A percentile compares a stretch with the other conserved stretches of the same genome.
These are phyloP conservation scores for Arge pagana DNA, from an alignment of 2,888 invertebrate genomes.

Conservation along the genomic window DNA sequence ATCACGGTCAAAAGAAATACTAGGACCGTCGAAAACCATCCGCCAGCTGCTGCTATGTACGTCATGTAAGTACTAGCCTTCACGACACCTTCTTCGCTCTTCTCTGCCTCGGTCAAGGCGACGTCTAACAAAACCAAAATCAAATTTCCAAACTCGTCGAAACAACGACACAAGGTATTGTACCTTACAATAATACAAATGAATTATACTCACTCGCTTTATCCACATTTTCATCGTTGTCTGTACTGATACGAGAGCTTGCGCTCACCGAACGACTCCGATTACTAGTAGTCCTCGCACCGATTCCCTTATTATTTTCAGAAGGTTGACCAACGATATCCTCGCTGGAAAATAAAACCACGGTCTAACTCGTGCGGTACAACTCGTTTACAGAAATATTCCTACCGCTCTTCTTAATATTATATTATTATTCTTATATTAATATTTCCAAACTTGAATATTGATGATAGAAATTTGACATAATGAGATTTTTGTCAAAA, in stretches of 20 bases:
- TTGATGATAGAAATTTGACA: too few species aligned
- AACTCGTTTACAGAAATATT: too few species aligned
- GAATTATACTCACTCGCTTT: background rate
- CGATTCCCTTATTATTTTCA: too few species aligned
- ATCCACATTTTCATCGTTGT: background rate
- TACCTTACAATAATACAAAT: background rate
- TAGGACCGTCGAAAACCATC: constrained; percentile 54
- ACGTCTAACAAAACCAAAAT: too few species aligned
- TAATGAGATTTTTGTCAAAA: too few species aligned
- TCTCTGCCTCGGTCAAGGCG: background rate
- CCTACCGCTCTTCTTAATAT: too few species aligned
- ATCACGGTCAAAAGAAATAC: constrained; percentile 58
- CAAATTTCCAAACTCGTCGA: background rate
- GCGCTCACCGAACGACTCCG: background rate
- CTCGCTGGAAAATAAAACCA: too few species aligned
- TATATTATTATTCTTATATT: too few species aligned
- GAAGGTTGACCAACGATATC: too few species aligned
- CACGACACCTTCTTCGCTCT: constrained; percentile 45
- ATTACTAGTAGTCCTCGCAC: too few species aligned
- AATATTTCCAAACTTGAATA: too few species aligned
- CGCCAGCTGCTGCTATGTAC: constrained; percentile 63
- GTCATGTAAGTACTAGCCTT: constrained; percentile 54
- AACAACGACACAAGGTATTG: background rate
- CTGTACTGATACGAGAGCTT: background rate
- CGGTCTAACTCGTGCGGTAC: too few species aligned